Evolutionary conservation across 2,888 invertebrate species (phyloP), one percentile per base, ranked within the genome.

Genomic region (Dryobota labecula): DNA sequence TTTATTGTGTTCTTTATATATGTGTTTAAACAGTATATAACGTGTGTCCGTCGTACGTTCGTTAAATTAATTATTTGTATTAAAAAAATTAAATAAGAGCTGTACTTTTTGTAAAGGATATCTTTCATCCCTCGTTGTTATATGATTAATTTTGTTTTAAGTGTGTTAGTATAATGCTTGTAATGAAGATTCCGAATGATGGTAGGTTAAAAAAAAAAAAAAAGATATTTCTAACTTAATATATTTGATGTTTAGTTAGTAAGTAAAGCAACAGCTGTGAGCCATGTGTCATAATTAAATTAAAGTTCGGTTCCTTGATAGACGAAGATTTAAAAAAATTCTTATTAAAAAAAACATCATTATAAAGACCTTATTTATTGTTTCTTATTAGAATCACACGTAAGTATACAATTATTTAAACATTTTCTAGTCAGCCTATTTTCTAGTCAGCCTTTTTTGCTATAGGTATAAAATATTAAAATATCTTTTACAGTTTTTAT

Each of bases 71-170:
- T 83, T 70, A 77, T 81, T 86, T 81, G 56, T 85, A 83, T 76
- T 66, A 51, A 84, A 71, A 83, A 71, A 70, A 71, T 80, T 82
- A 70, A 69, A 92, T 94, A 93, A 95, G 94, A 88, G 93, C 90
- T 94, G 91, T 94, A 93, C 92, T 94, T 94, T 94, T 94, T 91
- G 91, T 91, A 87, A 89, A 85, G 73, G 68, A 82, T 87, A 86
- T 93, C 93, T 93, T 92, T 95, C 94, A 92, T 92, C 94, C 94
- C 94, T 94, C 93, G 93, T 94, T 90, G 71, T 84, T 76, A 57
- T 41, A 65, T 66, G 47, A 45, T 71, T 80, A 27, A 70, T 81
- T 80, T 80, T 73, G 68, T 79, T 15, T 78, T 33, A 49, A 47
- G 65, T 49, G 43, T 51, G 38, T 45, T 45, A 57, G 43, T 62